Percentiles rank a stretch among this genome's conserved stretches.
Evolutionary conservation across 35 echinoderm and acorn worm genomes (phyloP).

Genomic region (Acanthaster planci): DNA sequence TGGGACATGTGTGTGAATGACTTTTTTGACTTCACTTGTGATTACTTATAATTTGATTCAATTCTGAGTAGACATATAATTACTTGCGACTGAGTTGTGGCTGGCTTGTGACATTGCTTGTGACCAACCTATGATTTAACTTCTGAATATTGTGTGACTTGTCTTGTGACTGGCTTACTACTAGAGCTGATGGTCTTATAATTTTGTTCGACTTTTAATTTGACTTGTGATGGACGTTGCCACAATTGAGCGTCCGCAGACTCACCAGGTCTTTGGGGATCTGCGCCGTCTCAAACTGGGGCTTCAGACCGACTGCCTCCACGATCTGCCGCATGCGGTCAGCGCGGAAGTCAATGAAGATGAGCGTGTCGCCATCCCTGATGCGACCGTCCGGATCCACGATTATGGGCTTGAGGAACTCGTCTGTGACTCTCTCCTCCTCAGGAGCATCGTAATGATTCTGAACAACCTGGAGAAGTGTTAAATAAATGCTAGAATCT

Average conservation of each 20-base stretch:
- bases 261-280: slow-evolving; percentile 93
- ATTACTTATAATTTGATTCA: no score
- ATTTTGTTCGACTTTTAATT: no score
- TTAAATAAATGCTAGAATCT: background rate
- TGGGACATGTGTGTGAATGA: no score
- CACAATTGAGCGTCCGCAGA: background rate
- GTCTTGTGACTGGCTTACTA: no score
- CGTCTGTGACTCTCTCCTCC: slow-evolving; percentile 67
- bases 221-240: no score
- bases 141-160: no score
- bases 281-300: slow-evolving; percentile 85
- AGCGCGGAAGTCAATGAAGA: slow-evolving; percentile 94
- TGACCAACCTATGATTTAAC: no score
- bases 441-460: slow-evolving; percentile 61
- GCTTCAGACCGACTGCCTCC: slow-evolving; percentile 76
- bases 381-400: slow-evolving; percentile 79
- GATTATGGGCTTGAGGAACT: slow-evolving; percentile 96
- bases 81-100: no score
- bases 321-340: slow-evolving; percentile 88
- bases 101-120: no score
- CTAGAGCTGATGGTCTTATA: no score
- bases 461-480: slow-evolving; percentile 65
- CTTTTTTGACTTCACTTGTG: no score
- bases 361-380: slow-evolving; percentile 88
- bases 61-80: no score